Evolutionary conservation across 2,888 invertebrate species (phyloP).

Genomic region (Oasisia sp.): DNA sequence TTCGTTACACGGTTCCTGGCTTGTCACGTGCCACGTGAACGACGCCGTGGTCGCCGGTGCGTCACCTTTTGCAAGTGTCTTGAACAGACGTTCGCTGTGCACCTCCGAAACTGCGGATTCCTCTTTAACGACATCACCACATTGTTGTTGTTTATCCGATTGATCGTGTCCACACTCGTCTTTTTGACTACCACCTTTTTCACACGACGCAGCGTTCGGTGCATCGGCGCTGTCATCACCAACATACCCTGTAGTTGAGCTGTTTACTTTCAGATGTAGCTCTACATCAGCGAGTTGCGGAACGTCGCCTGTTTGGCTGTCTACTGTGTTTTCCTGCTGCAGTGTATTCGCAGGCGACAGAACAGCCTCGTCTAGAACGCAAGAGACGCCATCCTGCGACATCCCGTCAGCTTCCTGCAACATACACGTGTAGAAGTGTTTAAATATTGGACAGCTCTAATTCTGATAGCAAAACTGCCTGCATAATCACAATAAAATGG

Average conservation of each 20-base stretch:
- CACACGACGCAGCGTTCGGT: background rate
- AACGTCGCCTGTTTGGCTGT: too few relatives aligned
- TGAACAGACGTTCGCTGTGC: background rate
- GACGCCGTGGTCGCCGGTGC: background rate
- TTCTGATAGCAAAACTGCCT: background rate
- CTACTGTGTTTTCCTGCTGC: background rate
- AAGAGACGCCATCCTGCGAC: background rate
- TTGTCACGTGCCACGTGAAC: background rate
- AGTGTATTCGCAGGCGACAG: background rate
- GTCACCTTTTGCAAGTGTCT: slow-evolving; percentile 1
- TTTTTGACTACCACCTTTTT: background rate
- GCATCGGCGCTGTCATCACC: background rate
- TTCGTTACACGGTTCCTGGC: background rate
- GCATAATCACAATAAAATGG: too few relatives aligned
- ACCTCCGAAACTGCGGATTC: background rate
- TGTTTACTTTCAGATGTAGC: background rate
- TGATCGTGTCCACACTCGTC: too few relatives aligned
- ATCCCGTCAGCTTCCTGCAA: background rate
- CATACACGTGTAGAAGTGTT: background rate
- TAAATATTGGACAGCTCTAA: background rate
- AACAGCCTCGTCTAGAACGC: background rate
- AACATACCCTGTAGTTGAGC: background rate
- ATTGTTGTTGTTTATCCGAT: too few relatives aligned
- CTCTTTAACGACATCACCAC: background rate
- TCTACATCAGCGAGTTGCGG: background rate